Conservation (phyloP, 2,888 invertebrate species). For the Litoditis marina region DNA sequence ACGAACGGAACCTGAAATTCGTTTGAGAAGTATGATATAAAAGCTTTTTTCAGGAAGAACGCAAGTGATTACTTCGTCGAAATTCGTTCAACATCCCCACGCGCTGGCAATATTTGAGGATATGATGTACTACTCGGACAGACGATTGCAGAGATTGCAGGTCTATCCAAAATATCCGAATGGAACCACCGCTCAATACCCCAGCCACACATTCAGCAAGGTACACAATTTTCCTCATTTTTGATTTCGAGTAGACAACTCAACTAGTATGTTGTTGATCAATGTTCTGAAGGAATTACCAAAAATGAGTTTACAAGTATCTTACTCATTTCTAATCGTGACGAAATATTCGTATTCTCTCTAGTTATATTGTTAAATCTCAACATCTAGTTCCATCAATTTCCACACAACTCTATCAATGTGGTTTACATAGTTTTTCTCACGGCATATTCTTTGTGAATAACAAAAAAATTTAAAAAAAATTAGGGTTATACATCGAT, state of each 20-base stretch:
- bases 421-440: no score
- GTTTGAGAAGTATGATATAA: not conserved
- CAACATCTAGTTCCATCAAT: no score
- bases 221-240: not conserved
- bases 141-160: slow-evolving; percentile 51
- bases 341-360: no score
- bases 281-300: no score
- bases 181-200: slow-evolving; percentile 57
- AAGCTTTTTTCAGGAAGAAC: slow-evolving; percentile 36
- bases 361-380: no score
- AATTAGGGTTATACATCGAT: not conserved
- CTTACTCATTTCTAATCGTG: not conserved
- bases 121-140: slow-evolving; percentile 78
- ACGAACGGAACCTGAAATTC: no score
- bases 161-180: slow-evolving; percentile 61
- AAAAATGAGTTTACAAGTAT: no score
- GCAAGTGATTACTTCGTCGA: slow-evolving; percentile 49
- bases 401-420: no score
- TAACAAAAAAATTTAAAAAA: no score
- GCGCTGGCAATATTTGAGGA: slow-evolving; percentile 92
- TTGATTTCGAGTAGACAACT: no score
- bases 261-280: no score
- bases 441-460: no score
- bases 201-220: slow-evolving; percentile 85
- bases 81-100: slow-evolving; percentile 91